Evolutionary conservation across 1,140 invertebrate species (phyloP).

Genomic region (Bradysia coprophila): DNA sequence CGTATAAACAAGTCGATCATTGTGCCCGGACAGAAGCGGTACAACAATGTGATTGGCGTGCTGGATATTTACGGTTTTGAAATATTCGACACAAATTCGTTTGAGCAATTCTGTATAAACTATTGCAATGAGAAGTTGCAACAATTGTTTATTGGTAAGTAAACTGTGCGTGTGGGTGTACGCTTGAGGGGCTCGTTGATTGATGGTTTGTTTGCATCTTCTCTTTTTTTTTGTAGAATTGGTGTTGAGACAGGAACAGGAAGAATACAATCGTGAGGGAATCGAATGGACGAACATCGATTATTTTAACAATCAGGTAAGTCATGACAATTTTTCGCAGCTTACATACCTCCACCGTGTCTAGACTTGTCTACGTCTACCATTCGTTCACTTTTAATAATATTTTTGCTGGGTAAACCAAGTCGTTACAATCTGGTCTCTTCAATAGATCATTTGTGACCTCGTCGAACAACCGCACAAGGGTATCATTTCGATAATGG

Average conservation of each 20-base stretch:
- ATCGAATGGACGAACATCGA: constrained; percentile 81
- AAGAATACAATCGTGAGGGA: constrained; percentile 83
- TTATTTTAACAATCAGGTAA: constrained; percentile 76
- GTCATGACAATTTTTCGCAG: neutral
- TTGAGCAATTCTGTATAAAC: constrained; percentile 91
- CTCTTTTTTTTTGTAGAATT: constrained; percentile 49
- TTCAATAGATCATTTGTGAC: constrained; percentile 70
- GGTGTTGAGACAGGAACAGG: constrained; percentile 89
- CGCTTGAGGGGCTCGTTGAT: neutral
- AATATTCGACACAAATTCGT: constrained; percentile 88
- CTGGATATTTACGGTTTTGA: constrained; percentile 97
- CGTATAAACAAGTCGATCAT: constrained; percentile 72
- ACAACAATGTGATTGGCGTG: constrained; percentile 78
- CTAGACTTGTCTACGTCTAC: too few relatives aligned
- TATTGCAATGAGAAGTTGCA: constrained; percentile 96
- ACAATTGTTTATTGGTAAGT: constrained; percentile 83
- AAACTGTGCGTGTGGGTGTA: constrained; percentile 1
- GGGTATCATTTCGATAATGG: constrained; percentile 83
- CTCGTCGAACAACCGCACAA: constrained; percentile 77
- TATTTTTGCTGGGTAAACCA: neutral
- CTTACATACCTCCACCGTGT: neutral
- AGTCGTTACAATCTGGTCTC: too few relatives aligned
- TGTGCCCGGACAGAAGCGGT: constrained; percentile 22
- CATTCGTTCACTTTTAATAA: too few relatives aligned
- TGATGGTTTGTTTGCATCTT: too few relatives aligned